Evolutionary conservation across 1,140 invertebrate genomes (phyloP), one percentile per base, ranked within the genome.

Genomic region (Ips typographus): DNA sequence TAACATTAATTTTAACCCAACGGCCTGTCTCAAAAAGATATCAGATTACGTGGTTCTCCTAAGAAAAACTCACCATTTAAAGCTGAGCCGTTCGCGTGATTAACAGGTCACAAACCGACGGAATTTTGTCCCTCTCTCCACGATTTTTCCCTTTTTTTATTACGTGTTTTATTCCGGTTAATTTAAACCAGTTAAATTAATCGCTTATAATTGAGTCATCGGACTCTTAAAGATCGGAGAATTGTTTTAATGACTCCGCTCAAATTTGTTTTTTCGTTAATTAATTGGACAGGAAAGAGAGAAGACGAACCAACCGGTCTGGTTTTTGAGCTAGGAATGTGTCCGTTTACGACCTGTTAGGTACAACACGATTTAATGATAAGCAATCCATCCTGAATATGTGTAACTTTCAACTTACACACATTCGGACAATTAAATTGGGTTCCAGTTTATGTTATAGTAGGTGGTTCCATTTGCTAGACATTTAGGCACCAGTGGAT

Each of bases 1-100:
- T 79, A 79, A 79, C 78, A 77, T 78, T 79, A 78, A 79, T 78
- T 78, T 78, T 79, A 79, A 78, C 73, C 75, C 77, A 77, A 77
- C 76, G 75, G 75, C 76, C 74, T 72, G 72, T 65, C 66, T 72
- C 71, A 74, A 73, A 71, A 72, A 71, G 73, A 78, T 79, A 79
- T 79, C 78, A 79, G 78, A 79, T 79, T 79, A 79, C 78, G 67
- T 55, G 66, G 70, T 71, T 69, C 74, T 77, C 74, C 65, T 65
- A 73, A 75, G 74, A 79, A 79, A 79, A 78, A 77, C 63, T 70
- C 68, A 73, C 72, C 73, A 73, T 76, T 75, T 77, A 73, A 59
- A 69, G 73, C 67, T 72, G 73, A 70, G 73, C 72, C 39, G 47
- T 65, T 47, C 41, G 47, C 41, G 65, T 60, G 65, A 68, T 68